Percentiles rank a stretch among this genome's conserved stretches.
Conservation (phyloP, 2,113 vertebrate genomes). For the Neomonachus schauinslandi region DNA sequence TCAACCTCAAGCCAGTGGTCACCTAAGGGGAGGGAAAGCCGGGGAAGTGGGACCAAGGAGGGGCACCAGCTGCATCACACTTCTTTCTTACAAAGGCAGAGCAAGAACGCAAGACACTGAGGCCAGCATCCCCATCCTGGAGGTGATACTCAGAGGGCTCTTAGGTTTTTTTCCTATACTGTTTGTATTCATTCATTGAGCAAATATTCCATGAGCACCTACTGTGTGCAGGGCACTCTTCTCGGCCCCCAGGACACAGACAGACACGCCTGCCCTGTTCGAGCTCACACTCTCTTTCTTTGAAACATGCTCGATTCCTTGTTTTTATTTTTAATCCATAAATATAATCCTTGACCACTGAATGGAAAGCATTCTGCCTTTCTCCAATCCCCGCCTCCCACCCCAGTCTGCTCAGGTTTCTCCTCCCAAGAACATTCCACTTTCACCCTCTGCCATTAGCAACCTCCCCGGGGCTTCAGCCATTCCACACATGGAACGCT, state of each 20-base stretch:
- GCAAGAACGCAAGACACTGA: not conserved
- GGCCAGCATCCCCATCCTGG: not conserved
- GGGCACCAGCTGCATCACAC: too few relatives aligned
- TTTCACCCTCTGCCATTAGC: not conserved
- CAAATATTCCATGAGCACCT: not conserved
- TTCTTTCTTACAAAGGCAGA: constrained; percentile 9
- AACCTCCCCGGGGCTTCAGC: not conserved
- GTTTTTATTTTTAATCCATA: not conserved
- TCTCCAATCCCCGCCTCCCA: not conserved
- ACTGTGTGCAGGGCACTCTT: not conserved
- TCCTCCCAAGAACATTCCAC: not conserved
- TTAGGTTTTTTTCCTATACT: not conserved
- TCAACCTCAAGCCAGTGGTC: not conserved
- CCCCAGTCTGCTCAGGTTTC: not conserved
- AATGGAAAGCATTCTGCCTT: not conserved
- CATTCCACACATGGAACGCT: too few relatives aligned
- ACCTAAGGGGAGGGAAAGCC: not conserved
- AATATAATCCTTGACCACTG: not conserved
- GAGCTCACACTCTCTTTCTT: not conserved
- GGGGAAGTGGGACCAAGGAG: not conserved
- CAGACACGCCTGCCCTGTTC: not conserved
- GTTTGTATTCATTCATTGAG: not conserved
- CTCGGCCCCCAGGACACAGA: not conserved
- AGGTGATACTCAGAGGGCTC: not conserved
- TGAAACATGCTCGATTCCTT: not conserved